Percentiles rank a stretch among this genome's conserved stretches.
These are phyloP conservation scores for Caradrina kadenii DNA, from an alignment of 2,888 invertebrate species.

Conservation along the genomic window DNA sequence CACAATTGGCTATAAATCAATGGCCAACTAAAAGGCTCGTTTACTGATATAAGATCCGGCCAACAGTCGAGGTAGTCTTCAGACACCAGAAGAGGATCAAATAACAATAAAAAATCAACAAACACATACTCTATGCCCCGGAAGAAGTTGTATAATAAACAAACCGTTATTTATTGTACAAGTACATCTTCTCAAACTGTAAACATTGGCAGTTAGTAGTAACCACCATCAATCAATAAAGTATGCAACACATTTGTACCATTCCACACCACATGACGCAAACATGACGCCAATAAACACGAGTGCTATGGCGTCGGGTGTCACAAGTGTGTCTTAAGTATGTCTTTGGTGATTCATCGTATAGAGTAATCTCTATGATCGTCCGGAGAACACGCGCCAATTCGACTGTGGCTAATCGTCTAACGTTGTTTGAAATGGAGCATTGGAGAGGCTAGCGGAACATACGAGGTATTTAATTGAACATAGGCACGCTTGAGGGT, in stretches of 20 bases:
- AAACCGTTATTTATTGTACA: slow-evolving; percentile 41
- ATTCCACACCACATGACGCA: slow-evolving; percentile 13
- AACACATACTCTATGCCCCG: slow-evolving; percentile 23
- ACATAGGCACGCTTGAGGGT: slow-evolving; percentile 28
- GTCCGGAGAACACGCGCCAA: slow-evolving; percentile 52
- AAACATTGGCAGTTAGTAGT: slow-evolving; percentile 22
- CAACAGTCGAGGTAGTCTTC: background rate
- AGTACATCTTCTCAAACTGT: slow-evolving; percentile 26
- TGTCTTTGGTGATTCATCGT: slow-evolving; percentile 49
- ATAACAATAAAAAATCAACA: slow-evolving; percentile 25
- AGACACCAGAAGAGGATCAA: slow-evolving; percentile 2
- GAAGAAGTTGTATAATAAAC: slow-evolving; percentile 33
- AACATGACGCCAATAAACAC: slow-evolving; percentile 20
- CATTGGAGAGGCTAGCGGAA: slow-evolving; percentile 18
- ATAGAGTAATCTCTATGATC: slow-evolving; percentile 51
- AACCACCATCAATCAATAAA: slow-evolving; percentile 24
- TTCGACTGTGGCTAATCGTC: slow-evolving; percentile 50
- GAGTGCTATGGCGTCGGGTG: slow-evolving; percentile 38
- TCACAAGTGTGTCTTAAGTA: slow-evolving; percentile 44
- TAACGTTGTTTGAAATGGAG: slow-evolving; percentile 49
- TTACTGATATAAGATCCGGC: background rate
- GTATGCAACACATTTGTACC: slow-evolving; percentile 23
- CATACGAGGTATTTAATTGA: slow-evolving; percentile 38
- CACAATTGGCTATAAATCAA: background rate
- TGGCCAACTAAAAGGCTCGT: background rate